A percentile compares a stretch with the other conserved stretches of the same genome.
Evolutionary conservation across 2,797 vertebrate genomes (phyloP).

Genomic region (Oreonectes daqikongensis): DNA sequence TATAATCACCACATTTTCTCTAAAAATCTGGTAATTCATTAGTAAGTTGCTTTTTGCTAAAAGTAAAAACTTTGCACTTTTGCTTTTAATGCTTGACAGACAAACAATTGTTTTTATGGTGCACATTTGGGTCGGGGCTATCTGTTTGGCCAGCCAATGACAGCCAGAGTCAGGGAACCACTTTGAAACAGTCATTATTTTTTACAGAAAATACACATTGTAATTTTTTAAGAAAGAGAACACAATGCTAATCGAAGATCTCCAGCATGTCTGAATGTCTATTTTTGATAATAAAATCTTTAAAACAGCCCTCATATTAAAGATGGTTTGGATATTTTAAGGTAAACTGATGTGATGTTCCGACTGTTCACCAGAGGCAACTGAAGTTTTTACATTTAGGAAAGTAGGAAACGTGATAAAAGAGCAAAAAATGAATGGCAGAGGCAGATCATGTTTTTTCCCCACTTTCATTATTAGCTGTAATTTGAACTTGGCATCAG

Average conservation of each 20-base stretch:
- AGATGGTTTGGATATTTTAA: neutral
- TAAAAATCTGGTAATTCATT: too few relatives aligned
- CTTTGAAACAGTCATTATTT: too few relatives aligned
- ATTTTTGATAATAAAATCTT: slow-evolving; percentile 2
- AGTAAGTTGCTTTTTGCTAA: too few relatives aligned
- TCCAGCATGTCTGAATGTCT: neutral
- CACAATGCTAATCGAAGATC: neutral
- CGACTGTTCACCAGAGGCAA: slow-evolving; percentile 1
- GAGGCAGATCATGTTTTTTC: neutral
- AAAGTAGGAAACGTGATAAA: neutral
- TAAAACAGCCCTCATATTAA: neutral
- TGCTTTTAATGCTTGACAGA: neutral
- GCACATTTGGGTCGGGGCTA: neutral
- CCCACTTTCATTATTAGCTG: neutral
- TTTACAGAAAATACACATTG: neutral
- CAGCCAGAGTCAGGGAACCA: neutral
- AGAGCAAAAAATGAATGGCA: neutral
- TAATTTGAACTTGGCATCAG: slow-evolving; percentile 2
- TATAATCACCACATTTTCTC: too few relatives aligned
- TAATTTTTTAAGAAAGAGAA: neutral
- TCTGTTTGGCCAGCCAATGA: too few relatives aligned
- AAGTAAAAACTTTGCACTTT: neutral
- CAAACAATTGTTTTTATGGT: neutral
- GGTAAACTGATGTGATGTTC: neutral
- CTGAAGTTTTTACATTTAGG: slow-evolving; percentile 4